phyloP scores from a whole-genome alignment of 2,797 vertebrate genomes.

The Pyrocephalus nanus region DNA sequence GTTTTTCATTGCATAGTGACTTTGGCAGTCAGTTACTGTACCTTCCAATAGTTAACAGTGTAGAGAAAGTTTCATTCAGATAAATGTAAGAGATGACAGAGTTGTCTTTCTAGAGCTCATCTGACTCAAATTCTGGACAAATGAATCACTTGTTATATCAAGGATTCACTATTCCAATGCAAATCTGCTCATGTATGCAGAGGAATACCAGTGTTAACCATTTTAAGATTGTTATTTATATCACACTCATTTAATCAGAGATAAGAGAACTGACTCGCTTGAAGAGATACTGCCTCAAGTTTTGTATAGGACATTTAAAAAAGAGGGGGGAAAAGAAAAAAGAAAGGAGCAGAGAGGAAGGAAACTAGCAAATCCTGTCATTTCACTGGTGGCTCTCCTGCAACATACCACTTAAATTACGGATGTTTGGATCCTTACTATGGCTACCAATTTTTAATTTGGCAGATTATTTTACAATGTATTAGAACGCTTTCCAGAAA shows the following conservation, averaged over 20 bases:
- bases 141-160: not conserved
- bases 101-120: not conserved
- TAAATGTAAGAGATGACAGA: not conserved
- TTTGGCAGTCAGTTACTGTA: not conserved
- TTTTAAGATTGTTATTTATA: not conserved
- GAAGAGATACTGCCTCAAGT: not conserved
- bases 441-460: not conserved
- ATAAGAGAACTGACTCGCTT: not conserved
- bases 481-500: not conserved
- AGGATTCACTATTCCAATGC: not conserved
- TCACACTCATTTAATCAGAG: not conserved
- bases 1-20: not conserved
- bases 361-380: not conserved
- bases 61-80: not conserved
- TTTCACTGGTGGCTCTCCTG: not conserved
- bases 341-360: not conserved
- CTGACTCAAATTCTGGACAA: not conserved
- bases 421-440: not conserved
- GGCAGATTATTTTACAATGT: not conserved
- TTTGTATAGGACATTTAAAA: not conserved
- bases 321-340: rapidly evolving
- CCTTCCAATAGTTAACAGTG: not conserved
- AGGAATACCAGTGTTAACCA: not conserved
- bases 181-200: not conserved
- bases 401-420: not conserved